phyloP scores from a whole-genome alignment of 2,888 invertebrate species.

The Strigamia transsilvanica region DNA sequence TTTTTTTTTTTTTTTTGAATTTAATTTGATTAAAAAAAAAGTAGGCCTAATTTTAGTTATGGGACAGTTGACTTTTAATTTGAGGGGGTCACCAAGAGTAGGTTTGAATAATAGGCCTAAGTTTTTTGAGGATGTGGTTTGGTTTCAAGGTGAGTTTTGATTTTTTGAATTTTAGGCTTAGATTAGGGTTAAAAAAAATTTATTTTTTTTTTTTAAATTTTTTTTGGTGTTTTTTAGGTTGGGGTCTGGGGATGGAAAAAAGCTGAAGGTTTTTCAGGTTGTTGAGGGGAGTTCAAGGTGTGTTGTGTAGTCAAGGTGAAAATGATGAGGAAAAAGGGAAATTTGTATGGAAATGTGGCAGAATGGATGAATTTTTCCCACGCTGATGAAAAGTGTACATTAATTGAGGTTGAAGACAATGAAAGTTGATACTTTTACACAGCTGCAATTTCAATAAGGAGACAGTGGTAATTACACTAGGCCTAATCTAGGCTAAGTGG shows the following conservation, averaged over 20 bases:
- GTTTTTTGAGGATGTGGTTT: too few species aligned
- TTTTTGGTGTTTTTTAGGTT: too few species aligned
- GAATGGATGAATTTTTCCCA: background rate
- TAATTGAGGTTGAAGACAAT: slow-evolving; percentile 36
- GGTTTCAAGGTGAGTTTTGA: too few species aligned
- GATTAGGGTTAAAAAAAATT: too few species aligned
- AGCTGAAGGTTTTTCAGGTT: too few species aligned
- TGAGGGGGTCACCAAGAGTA: background rate
- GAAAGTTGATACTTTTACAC: slow-evolving; percentile 4
- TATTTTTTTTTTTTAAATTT: too few species aligned
- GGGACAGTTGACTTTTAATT: background rate
- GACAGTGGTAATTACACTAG: background rate
- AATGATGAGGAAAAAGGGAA: background rate
- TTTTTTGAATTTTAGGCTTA: too few species aligned
- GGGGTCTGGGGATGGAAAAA: too few species aligned
- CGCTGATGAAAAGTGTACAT: background rate
- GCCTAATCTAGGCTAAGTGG: background rate
- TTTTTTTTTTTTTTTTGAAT: background rate
- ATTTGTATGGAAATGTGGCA: background rate
- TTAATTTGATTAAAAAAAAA: background rate
- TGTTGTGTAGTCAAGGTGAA: background rate
- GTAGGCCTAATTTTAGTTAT: background rate
- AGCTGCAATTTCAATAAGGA: background rate
- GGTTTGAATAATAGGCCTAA: background rate
- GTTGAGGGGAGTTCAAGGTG: background rate